A percentile compares a stretch with the other conserved stretches of the same genome.
These are phyloP conservation scores for Antheraea mylitta DNA, from an alignment of 1,140 invertebrate genomes.

Conservation along the genomic window DNA sequence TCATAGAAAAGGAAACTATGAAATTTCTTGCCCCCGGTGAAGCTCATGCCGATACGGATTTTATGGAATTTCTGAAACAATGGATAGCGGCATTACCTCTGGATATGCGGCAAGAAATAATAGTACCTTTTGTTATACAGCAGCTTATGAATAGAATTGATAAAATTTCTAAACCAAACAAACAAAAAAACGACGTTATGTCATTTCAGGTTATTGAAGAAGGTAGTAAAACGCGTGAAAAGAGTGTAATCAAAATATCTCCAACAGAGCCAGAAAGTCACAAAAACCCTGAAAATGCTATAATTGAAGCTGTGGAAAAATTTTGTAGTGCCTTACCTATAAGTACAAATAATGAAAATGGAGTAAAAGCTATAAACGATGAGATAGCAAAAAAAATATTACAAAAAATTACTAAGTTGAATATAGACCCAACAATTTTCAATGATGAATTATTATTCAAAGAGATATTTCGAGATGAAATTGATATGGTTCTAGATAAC, in stretches of 20 bases:
- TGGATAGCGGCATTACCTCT: conserved; percentile 40
- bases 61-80: conserved; percentile 28
- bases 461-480: conserved; percentile 35
- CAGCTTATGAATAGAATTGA: conserved; percentile 39
- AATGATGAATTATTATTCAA: conserved; percentile 36
- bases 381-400: conserved; percentile 36
- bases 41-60: conserved; percentile 16
- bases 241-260: background rate
- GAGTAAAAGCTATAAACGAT: conserved; percentile 30
- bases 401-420: conserved; percentile 43
- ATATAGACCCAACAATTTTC: conserved; percentile 34
- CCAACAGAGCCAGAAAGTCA: conserved; percentile 2
- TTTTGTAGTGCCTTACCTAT: conserved; percentile 39
- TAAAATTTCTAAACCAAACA: conserved; percentile 20
- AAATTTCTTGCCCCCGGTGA: conserved; percentile 19
- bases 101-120: conserved; percentile 33
- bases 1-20: conserved; percentile 22
- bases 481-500: conserved; percentile 31
- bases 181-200: background rate
- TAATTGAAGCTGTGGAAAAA: conserved; percentile 39
- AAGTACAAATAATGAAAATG: conserved; percentile 20
- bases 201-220: background rate
- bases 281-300: conserved; percentile 3
- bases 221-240: background rate
- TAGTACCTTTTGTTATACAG: conserved; percentile 28